Evolutionary conservation across 2,888 invertebrate species (phyloP), one percentile per base, ranked within the genome.

Genomic region (Patella depressa): DNA sequence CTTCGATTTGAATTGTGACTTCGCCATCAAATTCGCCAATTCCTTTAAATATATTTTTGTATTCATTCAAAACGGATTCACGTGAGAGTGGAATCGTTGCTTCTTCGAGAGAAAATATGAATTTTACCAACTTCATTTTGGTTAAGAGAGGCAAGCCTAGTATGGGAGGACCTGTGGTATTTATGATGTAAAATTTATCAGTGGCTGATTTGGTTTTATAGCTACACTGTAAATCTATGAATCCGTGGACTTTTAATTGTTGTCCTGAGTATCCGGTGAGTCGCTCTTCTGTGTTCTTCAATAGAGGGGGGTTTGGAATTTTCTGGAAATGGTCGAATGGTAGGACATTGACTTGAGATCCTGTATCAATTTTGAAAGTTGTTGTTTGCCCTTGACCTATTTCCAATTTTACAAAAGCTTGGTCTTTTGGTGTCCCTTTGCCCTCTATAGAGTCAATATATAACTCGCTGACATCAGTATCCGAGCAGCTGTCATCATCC

Each of bases 81-180:
- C 59, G 55, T 19, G 70, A 54, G 15, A 19, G 34, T 19, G 65
- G 65, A 24, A 65, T n/a, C 17, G 9, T 9, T 29, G 71, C 9
- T n/a, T 17, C 29, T 19, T 71, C 53, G n/a, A 45, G 45, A 71
- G 71, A 14, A 19, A 71, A 76, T 24, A 76, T 55, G 15, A 76
- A 45, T 34, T 76, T 76, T n/a, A 76, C 29, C 11, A 76, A 55
- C 55, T 59, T n/a, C 24, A 53, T 71, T 53, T 76, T 53, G 29
- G 71, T 53, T 45, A 71, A 76, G 19, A 29, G 17, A 17, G 29
- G 71, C 76, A 76, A 71, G 17, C 76, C 70, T 45, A 76, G 55
- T 14, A 76, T 76, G n/a, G 76, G 71, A 9, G 45, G 34, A 17
- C 24, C 19, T n/a, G 19, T 34, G 17, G 71, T 71, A 53, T 71